Conservation (phyloP, 2,888 invertebrate genomes). For the Corythucha ciliata region DNA sequence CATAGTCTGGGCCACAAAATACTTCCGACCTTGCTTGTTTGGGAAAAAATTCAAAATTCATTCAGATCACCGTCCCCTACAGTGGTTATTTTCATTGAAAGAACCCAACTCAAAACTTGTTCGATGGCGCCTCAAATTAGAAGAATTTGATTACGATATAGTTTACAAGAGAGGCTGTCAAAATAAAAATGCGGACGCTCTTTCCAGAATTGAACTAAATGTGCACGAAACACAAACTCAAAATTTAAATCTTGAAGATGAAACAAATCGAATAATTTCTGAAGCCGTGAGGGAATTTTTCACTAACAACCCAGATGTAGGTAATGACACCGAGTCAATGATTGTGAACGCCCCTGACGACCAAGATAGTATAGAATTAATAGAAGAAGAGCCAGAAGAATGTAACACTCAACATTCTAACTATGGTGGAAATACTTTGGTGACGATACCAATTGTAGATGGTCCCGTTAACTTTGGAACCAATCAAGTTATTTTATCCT, state of each 20-base stretch:
- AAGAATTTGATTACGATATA: slow-evolving; percentile 36
- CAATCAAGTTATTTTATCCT: neutral
- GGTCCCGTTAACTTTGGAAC: neutral
- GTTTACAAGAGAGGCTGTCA: slow-evolving; percentile 1
- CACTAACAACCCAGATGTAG: too few species aligned
- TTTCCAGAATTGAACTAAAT: slow-evolving; percentile 11
- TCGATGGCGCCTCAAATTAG: slow-evolving; percentile 39
- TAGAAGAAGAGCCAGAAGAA: too few species aligned
- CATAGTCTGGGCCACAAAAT: slow-evolving; percentile 9
- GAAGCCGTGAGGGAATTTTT: too few species aligned
- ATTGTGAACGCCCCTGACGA: too few species aligned
- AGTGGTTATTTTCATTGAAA: slow-evolving; percentile 11
- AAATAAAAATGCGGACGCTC: slow-evolving; percentile 12
- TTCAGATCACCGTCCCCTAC: slow-evolving; percentile 32
- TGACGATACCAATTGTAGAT: slow-evolving; percentile 8
- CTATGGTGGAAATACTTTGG: neutral
- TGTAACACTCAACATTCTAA: neutral
- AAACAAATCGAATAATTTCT: too few species aligned
- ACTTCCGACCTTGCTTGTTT: slow-evolving; percentile 28
- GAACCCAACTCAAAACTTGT: slow-evolving; percentile 35
- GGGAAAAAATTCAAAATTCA: slow-evolving; percentile 39
- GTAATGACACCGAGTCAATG: too few species aligned
- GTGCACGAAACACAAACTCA: neutral
- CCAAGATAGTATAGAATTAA: too few species aligned
- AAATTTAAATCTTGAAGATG: neutral